Evolutionary conservation across 1,140 invertebrate genomes (phyloP).

Genomic region (Tetramorium alpestre): DNA sequence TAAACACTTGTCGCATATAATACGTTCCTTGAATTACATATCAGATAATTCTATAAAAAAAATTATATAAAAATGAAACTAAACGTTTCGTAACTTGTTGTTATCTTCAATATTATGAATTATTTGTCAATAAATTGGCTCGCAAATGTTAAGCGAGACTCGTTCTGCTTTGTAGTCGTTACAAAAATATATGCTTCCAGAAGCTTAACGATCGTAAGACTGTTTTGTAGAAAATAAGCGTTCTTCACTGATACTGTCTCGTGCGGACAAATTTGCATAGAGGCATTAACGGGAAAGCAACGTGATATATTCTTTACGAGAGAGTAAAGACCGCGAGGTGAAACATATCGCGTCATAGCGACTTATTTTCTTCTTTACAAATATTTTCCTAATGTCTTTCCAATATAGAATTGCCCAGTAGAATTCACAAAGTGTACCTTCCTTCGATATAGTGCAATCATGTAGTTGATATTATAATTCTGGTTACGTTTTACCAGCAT

Average conservation of each 20-base stretch:
- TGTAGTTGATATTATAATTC: conserved; percentile 44
- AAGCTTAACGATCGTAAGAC: conserved; percentile 68
- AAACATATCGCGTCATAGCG: conserved; percentile 53
- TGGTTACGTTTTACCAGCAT: conserved; percentile 26
- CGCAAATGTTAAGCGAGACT: conserved; percentile 2
- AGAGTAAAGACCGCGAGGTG: not conserved
- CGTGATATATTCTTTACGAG: conserved; percentile 55
- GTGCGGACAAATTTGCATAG: not conserved
- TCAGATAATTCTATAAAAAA: not conserved
- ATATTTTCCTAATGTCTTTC: conserved; percentile 72
- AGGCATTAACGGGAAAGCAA: conserved; percentile 38
- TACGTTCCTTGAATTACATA: conserved; percentile 54
- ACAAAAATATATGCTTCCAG: conserved; percentile 61
- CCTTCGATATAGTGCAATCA: conserved; percentile 40
- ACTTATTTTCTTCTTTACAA: conserved; percentile 53
- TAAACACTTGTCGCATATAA: conserved; percentile 36
- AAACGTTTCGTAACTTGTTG: not conserved
- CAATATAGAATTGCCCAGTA: conserved; percentile 48
- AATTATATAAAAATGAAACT: not conserved
- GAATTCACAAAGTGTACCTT: conserved; percentile 64
- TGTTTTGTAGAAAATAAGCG: conserved; percentile 55
- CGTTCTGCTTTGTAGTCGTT: conserved; percentile 27
- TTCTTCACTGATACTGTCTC: conserved; percentile 50
- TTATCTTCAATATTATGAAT: not conserved
- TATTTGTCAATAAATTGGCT: not conserved